phyloP scores from a whole-genome alignment of 2,888 invertebrate genomes.

The Anoplius nigerrimus region DNA sequence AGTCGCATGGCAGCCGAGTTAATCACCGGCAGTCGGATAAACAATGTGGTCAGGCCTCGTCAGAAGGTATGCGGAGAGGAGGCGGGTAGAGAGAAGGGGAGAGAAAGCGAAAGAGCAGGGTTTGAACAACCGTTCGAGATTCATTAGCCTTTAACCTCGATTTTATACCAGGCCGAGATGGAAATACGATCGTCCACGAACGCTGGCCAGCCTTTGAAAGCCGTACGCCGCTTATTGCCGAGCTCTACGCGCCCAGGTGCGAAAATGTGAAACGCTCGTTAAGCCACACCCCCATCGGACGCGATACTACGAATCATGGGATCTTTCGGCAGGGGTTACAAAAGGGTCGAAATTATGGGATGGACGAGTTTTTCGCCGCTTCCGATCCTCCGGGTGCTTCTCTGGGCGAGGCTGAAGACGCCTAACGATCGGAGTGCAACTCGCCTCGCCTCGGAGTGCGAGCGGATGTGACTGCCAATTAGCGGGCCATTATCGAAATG shows the following conservation, averaged over 20 bases:
- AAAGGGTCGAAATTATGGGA: no score
- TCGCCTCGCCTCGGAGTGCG: slow-evolving; percentile 22
- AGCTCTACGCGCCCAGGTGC: no score
- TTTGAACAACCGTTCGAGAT: no score
- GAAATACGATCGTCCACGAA: no score
- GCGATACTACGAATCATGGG: slow-evolving; percentile 4
- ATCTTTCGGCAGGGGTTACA: no score
- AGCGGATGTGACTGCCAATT: slow-evolving; percentile 51
- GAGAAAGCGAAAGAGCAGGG: no score
- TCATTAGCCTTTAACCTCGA: no score
- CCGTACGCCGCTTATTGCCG: no score
- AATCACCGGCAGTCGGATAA: slow-evolving; percentile 37
- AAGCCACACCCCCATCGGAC: slow-evolving; percentile 18
- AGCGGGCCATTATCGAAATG: slow-evolving; percentile 48
- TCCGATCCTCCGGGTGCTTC: no score
- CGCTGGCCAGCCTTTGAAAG: no score
- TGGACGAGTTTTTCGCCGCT: no score
- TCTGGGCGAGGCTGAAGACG: background rate
- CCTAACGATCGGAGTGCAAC: slow-evolving; percentile 20
- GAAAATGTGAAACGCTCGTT: background rate
- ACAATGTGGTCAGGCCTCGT: slow-evolving; percentile 46
- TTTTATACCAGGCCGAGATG: no score
- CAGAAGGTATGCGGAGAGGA: slow-evolving; percentile 15
- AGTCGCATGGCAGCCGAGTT: slow-evolving; percentile 13
- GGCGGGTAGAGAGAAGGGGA: background rate